Evolutionary conservation across 2,797 vertebrate genomes (phyloP).

Genomic region (Varecia variegata): DNA sequence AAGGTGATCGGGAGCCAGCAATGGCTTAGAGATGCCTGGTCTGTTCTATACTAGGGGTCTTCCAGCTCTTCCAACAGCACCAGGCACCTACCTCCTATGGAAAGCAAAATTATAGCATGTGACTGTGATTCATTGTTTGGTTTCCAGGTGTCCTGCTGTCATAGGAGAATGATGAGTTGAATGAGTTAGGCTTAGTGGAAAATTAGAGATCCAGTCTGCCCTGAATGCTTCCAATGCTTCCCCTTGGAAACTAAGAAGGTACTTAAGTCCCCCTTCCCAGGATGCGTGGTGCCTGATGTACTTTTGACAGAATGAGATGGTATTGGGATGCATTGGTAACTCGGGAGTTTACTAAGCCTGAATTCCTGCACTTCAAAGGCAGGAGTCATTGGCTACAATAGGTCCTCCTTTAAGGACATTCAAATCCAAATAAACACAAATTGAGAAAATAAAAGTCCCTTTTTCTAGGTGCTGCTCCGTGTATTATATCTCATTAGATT

Average conservation of each 20-base stretch:
- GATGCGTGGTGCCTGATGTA: background rate
- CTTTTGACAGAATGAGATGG: background rate
- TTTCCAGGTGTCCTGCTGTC: background rate
- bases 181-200: background rate
- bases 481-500: background rate
- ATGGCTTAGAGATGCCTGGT: background rate
- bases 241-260: background rate
- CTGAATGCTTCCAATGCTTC: background rate
- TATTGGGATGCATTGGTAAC: background rate
- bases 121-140: background rate
- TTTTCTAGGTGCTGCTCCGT: background rate
- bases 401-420: background rate
- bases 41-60: background rate
- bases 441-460: constrained; percentile 15
- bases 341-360: background rate
- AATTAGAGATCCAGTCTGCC: background rate
- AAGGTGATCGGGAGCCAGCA: background rate
- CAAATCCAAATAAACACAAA: background rate
- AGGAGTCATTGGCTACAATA: background rate
- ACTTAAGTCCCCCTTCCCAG: background rate
- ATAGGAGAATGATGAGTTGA: background rate
- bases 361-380: background rate
- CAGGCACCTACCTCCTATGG: background rate
- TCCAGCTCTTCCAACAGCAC: background rate
- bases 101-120: background rate